Conservation (phyloP, 2,797 vertebrate genomes). For the Crocidura indochinensis region DNA sequence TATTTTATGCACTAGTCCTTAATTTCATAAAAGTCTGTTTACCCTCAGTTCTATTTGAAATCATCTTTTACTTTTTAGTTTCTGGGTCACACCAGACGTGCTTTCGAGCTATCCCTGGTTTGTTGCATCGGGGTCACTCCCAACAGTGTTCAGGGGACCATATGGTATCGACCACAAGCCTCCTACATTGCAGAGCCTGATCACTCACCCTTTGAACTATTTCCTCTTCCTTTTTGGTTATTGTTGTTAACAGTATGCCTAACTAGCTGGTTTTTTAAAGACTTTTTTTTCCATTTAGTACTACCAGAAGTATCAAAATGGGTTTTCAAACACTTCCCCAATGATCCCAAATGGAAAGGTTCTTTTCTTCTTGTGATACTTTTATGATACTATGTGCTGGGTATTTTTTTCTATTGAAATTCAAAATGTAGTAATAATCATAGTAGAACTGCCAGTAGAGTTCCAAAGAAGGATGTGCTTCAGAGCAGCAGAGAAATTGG, state of each 20-base stretch:
- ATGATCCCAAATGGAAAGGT: not conserved
- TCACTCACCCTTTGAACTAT: not conserved
- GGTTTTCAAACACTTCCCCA: slow-evolving; percentile 21
- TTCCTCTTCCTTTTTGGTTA: slow-evolving; percentile 35
- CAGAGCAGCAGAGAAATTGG: slow-evolving; percentile 49
- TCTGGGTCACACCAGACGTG: too few species aligned
- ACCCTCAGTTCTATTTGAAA: slow-evolving; percentile 29
- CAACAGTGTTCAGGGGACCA: too few species aligned
- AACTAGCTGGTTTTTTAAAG: slow-evolving; percentile 7
- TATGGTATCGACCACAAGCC: too few species aligned
- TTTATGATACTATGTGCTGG: not conserved
- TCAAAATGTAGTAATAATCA: slow-evolving; percentile 1
- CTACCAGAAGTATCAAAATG: not conserved
- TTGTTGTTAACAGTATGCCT: not conserved
- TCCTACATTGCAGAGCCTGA: too few species aligned
- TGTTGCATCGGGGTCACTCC: too few species aligned
- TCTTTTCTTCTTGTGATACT: slow-evolving; percentile 1
- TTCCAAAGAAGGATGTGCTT: not conserved
- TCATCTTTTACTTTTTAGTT: not conserved
- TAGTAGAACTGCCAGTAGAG: not conserved
- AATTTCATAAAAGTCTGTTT: not conserved
- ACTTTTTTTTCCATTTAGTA: not conserved
- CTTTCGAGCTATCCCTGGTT: too few species aligned
- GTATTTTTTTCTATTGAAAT: slow-evolving; percentile 20
- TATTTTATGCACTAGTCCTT: not conserved